Percentiles rank a stretch among this genome's conserved stretches.
Evolutionary conservation across 2,888 invertebrate genomes (phyloP).

Genomic region (Sericinus montela): DNA sequence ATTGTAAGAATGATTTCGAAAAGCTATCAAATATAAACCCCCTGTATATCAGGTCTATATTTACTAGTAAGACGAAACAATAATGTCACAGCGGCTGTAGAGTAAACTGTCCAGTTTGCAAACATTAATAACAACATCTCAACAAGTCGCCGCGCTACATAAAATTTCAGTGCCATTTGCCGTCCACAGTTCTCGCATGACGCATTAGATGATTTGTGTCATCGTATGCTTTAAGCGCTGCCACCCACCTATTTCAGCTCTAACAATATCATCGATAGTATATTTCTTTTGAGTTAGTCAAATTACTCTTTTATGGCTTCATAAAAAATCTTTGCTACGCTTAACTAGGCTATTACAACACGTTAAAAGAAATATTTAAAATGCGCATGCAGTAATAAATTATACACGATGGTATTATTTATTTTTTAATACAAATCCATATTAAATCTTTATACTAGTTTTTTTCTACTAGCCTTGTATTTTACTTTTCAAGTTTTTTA

Average conservation of each 20-base stretch:
- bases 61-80: conserved; percentile 17
- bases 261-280: not conserved
- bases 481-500: too few relatives aligned
- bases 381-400: too few relatives aligned
- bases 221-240: conserved; percentile 15
- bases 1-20: too few relatives aligned
- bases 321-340: too few relatives aligned
- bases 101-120: conserved; percentile 22
- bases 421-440: too few relatives aligned
- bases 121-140: conserved; percentile 28
- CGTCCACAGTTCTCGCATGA: conserved; percentile 33
- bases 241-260: not conserved
- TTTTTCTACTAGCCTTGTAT: too few relatives aligned
- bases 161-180: conserved; percentile 42
- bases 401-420: too few relatives aligned
- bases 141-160: conserved; percentile 28
- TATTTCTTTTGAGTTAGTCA: not conserved
- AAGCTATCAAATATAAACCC: conserved; percentile 2
- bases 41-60: conserved; percentile 4
- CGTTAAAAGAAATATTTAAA: too few relatives aligned
- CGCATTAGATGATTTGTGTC: conserved; percentile 40
- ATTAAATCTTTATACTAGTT: too few relatives aligned
- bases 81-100: conserved; percentile 18
- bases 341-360: too few relatives aligned
- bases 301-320: too few relatives aligned